These are phyloP conservation scores for Blastobasis lacticolella DNA, from an alignment of 2,888 invertebrate genomes.

Conservation along the genomic window DNA sequence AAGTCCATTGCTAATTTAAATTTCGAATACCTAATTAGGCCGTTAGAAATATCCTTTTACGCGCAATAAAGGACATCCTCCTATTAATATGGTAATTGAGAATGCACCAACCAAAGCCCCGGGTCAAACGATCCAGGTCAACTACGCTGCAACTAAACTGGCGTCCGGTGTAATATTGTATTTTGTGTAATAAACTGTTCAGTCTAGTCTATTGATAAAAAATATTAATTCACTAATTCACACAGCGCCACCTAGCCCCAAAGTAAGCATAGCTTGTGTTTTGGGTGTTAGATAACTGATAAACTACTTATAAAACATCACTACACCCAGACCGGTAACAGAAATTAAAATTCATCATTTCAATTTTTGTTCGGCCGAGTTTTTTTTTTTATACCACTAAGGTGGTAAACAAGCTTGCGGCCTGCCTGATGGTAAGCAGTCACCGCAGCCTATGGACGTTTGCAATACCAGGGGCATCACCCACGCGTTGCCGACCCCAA, in stretches of 20 bases:
- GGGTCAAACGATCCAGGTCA: conserved; percentile 5
- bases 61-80: neutral
- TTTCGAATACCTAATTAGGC: neutral
- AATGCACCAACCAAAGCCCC: conserved; percentile 1
- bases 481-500: too few species aligned
- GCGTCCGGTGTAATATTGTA: neutral
- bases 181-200: neutral
- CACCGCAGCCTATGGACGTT: too few species aligned
- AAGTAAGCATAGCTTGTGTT: neutral
- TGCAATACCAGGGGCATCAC: too few species aligned
- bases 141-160: neutral
- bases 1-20: neutral
- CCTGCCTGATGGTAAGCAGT: too few species aligned
- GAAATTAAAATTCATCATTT: too few species aligned
- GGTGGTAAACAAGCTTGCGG: too few species aligned
- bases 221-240: too few species aligned
- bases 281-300: neutral
- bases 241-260: neutral
- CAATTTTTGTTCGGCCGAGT: too few species aligned
- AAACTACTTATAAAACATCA: neutral
- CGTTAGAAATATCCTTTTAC: neutral
- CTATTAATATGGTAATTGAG: conserved; percentile 1
- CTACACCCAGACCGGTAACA: too few species aligned
- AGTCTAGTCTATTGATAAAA: too few species aligned
- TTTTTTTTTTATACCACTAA: too few species aligned